These are phyloP conservation scores for Microcebus murinus DNA, from an alignment of 2,113 vertebrate genomes.

Conservation along the genomic window DNA sequence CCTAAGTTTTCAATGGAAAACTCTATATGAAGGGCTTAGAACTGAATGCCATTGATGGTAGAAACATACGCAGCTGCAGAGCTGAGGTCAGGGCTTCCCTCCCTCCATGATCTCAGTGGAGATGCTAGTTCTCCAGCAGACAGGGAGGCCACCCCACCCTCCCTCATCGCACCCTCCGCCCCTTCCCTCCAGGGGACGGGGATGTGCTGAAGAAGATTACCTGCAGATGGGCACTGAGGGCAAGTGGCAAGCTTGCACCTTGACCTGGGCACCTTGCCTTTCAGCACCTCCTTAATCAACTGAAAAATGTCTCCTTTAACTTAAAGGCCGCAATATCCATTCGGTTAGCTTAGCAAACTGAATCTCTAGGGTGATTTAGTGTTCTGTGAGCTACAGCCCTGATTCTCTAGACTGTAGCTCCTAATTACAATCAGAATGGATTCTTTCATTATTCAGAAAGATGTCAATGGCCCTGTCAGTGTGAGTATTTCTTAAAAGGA, in stretches of 20 bases:
- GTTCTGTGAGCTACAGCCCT: background rate
- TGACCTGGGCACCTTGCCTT: background rate
- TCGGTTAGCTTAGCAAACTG: background rate
- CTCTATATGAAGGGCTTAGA: background rate
- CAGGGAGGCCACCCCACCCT: too few species aligned
- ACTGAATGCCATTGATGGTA: too few species aligned
- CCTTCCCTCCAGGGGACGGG: background rate
- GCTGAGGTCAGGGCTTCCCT: background rate
- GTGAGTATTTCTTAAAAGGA: background rate
- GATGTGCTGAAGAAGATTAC: background rate
- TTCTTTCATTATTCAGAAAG: background rate
- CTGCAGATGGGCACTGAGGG: background rate
- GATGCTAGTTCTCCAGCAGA: fast-evolving
- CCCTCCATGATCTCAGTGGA: background rate
- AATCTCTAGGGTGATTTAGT: background rate
- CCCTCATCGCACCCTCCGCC: fast-evolving
- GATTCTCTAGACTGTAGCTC: background rate
- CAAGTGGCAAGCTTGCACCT: background rate
- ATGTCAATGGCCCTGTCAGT: background rate
- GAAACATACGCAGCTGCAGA: background rate
- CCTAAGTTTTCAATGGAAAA: background rate
- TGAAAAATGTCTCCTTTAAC: background rate
- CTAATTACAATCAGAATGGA: background rate
- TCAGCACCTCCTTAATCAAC: background rate
- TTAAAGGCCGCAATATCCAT: background rate